phyloP scores from a whole-genome alignment of 2,113 vertebrate genomes.

The Catharus bicknelli region DNA sequence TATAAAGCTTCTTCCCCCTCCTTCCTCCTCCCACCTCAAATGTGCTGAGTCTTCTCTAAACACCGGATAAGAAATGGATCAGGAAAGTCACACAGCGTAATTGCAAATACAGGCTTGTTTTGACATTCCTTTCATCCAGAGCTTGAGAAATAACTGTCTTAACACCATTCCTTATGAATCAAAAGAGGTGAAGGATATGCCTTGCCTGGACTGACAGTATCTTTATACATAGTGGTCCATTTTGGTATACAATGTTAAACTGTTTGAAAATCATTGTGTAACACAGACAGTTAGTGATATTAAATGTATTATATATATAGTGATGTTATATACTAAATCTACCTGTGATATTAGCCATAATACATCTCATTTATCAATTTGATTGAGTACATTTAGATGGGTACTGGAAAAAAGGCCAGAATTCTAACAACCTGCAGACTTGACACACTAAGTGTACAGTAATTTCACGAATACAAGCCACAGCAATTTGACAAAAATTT shows the following conservation, averaged over 20 bases:
- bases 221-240: background rate
- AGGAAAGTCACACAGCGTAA: background rate
- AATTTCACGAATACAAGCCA: no score
- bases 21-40: background rate
- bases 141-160: background rate
- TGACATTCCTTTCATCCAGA: constrained; percentile 20
- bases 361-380: background rate
- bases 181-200: background rate
- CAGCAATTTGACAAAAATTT: no score
- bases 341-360: background rate
- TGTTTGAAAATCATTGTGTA: background rate
- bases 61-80: background rate
- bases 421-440: background rate
- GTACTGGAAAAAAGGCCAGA: background rate
- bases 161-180: background rate
- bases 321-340: background rate
- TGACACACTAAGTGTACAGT: background rate
- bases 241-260: background rate
- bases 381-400: background rate
- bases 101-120: background rate
- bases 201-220: background rate
- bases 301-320: no score
- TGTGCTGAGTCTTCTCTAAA: background rate
- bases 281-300: background rate
- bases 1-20: background rate